Conservation (phyloP, 2,113 vertebrate genomes). For the Chlorodrepanis virens region DNA sequence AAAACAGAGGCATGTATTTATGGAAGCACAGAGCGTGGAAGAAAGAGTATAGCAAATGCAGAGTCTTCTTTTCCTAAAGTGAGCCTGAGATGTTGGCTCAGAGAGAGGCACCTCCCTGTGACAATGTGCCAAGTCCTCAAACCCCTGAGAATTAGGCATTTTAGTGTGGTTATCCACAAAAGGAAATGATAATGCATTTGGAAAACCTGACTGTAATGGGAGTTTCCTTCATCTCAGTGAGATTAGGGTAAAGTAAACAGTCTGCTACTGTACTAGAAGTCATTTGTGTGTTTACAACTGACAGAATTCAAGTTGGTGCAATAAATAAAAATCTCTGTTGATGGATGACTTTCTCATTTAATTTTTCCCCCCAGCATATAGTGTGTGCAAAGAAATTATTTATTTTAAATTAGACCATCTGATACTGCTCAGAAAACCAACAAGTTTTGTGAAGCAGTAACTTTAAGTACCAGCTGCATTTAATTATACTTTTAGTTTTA, state of each 20-base stretch:
- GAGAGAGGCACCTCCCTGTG: neutral
- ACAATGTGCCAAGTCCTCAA: neutral
- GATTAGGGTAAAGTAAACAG: neutral
- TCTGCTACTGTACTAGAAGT: neutral
- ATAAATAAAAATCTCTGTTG: neutral
- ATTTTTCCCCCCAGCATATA: neutral
- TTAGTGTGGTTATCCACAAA: neutral
- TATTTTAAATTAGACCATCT: neutral
- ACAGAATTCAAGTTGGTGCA: neutral
- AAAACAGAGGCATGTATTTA: neutral
- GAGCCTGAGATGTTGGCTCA: neutral
- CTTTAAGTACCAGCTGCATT: neutral
- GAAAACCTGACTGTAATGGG: neutral
- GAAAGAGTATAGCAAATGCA: neutral
- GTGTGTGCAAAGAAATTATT: neutral
- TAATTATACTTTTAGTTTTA: neutral
- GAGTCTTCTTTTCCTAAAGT: neutral
- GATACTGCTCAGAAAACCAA: neutral
- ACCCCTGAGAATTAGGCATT: neutral
- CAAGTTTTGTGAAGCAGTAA: neutral
- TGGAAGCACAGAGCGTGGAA: neutral
- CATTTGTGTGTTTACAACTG: neutral
- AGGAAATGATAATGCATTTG: neutral
- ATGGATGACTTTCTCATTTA: neutral
- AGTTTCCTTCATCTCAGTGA: neutral